A percentile compares a stretch with the other conserved stretches of the same genome.
phyloP scores from a whole-genome alignment of 2,797 vertebrate species.

The Smutsia temminckii region DNA sequence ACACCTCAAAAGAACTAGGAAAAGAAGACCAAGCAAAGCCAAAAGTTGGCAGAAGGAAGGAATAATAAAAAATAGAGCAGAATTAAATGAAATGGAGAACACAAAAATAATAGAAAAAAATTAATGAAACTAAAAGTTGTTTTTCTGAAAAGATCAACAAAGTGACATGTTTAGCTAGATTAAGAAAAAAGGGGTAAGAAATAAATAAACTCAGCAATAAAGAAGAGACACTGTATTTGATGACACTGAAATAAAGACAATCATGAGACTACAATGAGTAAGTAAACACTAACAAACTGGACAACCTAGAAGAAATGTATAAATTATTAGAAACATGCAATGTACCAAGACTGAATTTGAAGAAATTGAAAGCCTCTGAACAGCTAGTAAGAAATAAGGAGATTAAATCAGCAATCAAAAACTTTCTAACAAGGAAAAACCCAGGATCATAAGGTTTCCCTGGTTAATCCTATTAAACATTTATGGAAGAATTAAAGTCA shows the following conservation, averaged over 20 bases:
- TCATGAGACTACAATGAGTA: background rate
- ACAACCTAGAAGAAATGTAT: background rate
- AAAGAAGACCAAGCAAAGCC: background rate
- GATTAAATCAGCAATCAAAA: background rate
- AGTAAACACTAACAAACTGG: background rate
- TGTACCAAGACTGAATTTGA: background rate
- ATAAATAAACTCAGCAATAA: background rate
- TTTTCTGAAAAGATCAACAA: background rate
- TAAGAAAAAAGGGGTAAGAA: background rate
- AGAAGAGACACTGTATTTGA: background rate
- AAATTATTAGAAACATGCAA: background rate
- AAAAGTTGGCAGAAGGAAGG: background rate
- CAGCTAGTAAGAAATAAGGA: background rate
- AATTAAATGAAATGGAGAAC: background rate
- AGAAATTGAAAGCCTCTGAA: background rate
- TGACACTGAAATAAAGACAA: background rate
- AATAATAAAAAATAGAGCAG: background rate
- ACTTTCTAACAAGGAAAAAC: background rate
- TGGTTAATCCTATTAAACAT: background rate
- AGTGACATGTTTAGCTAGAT: background rate
- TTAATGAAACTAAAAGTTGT: background rate
- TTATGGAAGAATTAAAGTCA: background rate
- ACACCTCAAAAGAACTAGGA: background rate
- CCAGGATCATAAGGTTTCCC: background rate
- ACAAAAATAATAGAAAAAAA: background rate